Percentiles rank a stretch among this genome's conserved stretches.
Conservation (phyloP, 2,113 vertebrate genomes). For the Mola mola region DNA sequence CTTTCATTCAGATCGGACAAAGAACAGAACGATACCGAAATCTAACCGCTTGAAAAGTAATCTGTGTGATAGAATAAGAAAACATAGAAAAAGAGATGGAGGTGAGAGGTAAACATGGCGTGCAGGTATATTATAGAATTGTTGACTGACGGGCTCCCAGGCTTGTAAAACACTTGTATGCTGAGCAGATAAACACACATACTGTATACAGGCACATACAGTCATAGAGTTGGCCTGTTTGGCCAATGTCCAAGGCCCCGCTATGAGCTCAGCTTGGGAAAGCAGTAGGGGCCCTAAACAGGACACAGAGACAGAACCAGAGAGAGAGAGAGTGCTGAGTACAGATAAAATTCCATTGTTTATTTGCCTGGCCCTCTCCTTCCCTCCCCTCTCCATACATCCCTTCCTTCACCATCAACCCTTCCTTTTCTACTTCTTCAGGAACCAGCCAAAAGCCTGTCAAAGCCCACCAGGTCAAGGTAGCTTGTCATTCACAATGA, state of each 20-base stretch:
- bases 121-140: too few species aligned
- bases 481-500: constrained; percentile 34
- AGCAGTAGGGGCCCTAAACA: constrained; percentile 65
- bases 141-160: constrained; percentile 2
- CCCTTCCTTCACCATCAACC: constrained; percentile 53
- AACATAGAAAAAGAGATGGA: background rate
- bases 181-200: constrained; percentile 31
- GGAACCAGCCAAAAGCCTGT: constrained; percentile 24
- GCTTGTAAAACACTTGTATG: constrained; percentile 27
- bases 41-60: background rate
- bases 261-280: constrained; percentile 78
- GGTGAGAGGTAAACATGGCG: constrained; percentile 7
- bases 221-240: constrained; percentile 51
- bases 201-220: constrained; percentile 34
- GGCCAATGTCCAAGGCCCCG: constrained; percentile 61
- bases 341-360: constrained; percentile 76
- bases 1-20: background rate
- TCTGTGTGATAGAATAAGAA: background rate
- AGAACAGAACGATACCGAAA: background rate
- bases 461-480: constrained; percentile 37
- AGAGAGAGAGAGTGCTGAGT: constrained; percentile 56
- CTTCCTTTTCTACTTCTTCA: constrained; percentile 39
- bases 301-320: constrained; percentile 47
- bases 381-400: constrained; percentile 52
- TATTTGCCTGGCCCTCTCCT: constrained; percentile 62